A percentile compares a stretch with the other conserved stretches of the same genome.
These are phyloP conservation scores for Podocnemis expansa DNA, from an alignment of 2,113 vertebrate genomes.

Conservation along the genomic window DNA sequence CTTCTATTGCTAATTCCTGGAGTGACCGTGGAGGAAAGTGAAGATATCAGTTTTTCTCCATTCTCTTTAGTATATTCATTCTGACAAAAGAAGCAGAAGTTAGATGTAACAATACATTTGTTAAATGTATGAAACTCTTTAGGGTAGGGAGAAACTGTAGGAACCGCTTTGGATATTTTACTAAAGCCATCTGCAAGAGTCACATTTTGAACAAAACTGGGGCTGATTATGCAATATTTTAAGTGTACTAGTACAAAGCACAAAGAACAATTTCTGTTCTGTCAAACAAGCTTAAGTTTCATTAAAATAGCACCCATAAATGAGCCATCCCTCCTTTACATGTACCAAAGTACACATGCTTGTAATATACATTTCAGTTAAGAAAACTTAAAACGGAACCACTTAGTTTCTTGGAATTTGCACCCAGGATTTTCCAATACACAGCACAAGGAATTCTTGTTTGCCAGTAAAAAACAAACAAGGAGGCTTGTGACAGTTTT, in stretches of 20 bases:
- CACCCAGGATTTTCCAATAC: background rate
- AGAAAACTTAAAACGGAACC: background rate
- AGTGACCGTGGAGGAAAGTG: slow-evolving; percentile 52
- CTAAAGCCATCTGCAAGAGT: background rate
- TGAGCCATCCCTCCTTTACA: background rate
- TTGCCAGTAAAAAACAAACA: too few relatives aligned
- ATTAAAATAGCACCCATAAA: background rate
- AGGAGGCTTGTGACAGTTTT: too few relatives aligned
- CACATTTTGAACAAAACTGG: background rate
- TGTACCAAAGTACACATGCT: background rate
- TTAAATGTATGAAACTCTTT: background rate
- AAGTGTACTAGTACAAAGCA: background rate
- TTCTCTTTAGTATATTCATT: slow-evolving; percentile 23
- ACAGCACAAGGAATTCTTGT: background rate
- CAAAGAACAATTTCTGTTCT: background rate
- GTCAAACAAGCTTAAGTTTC: background rate
- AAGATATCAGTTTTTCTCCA: slow-evolving; percentile 43
- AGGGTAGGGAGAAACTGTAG: background rate
- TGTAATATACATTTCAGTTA: background rate
- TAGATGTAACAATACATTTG: background rate
- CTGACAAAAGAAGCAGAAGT: slow-evolving; percentile 31
- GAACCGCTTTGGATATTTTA: background rate
- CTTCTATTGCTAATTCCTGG: slow-evolving; percentile 67
- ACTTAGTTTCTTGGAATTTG: background rate
- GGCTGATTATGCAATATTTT: background rate